Conservation (phyloP, 1,140 invertebrate species). For the Sipha flava region DNA sequence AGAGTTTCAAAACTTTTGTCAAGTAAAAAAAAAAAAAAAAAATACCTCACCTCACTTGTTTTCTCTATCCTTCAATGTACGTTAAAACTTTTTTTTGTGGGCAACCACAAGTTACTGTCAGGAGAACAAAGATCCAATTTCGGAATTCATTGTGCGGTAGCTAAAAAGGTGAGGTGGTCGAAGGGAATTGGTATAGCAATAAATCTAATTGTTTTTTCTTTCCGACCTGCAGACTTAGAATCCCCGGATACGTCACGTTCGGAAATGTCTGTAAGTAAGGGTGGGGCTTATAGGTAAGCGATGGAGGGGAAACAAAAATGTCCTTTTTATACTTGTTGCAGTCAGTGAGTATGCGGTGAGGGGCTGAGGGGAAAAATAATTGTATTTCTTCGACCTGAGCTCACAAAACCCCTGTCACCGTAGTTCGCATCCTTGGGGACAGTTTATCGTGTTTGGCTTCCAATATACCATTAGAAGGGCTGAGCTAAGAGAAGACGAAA, state of each 20-base stretch:
- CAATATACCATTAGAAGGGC: background rate
- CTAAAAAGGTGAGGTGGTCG: background rate
- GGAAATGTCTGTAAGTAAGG: background rate
- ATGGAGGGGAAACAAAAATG: conserved; percentile 19
- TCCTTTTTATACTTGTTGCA: conserved; percentile 30
- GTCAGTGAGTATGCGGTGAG: background rate
- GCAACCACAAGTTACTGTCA: background rate
- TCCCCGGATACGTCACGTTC: conserved; percentile 15
- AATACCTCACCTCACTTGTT: background rate
- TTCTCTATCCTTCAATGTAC: background rate
- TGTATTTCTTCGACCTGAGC: conserved; percentile 27
- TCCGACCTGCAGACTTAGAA: background rate
- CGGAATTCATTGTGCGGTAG: conserved; percentile 15
- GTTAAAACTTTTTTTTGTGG: background rate
- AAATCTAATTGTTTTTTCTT: conserved; percentile 31
- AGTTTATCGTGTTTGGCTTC: conserved; percentile 23
- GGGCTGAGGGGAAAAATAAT: conserved; percentile 7
- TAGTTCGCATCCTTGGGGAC: conserved; percentile 1
- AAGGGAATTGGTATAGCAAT: conserved; percentile 16
- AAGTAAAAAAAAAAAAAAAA: background rate
- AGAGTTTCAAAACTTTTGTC: conserved; percentile 9
- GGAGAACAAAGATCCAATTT: conserved; percentile 25
- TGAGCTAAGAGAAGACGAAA: background rate
- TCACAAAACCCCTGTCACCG: conserved; percentile 18
- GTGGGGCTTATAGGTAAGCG: background rate